These are phyloP conservation scores for Hemibagrus wyckioides DNA, from an alignment of 2,113 vertebrate genomes.

Conservation along the genomic window DNA sequence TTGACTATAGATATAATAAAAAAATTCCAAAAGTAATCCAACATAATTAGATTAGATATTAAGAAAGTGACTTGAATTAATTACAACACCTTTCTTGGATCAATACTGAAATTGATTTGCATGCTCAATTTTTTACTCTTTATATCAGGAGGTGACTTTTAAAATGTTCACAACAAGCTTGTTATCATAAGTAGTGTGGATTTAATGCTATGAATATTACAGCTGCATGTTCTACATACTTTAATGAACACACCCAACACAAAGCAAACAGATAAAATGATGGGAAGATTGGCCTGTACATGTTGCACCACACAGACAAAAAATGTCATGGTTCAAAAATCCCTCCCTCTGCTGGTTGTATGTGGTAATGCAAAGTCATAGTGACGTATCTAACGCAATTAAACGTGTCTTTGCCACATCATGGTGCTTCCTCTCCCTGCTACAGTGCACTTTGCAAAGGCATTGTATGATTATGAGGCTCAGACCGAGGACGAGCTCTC, in stretches of 20 bases:
- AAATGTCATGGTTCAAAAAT: not conserved
- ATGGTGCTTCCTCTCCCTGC: not conserved
- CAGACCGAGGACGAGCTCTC: conserved; percentile 95
- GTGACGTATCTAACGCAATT: not conserved
- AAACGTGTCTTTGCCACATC: not conserved
- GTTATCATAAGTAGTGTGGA: not conserved
- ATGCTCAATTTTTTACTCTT: not conserved
- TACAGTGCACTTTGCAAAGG: conserved; percentile 88
- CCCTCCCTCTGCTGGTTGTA: conserved; percentile 22
- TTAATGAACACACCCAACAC: not conserved
- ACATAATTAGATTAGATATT: not conserved
- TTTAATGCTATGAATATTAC: not conserved
- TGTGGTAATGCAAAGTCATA: conserved; percentile 11
- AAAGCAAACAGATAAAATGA: not conserved
- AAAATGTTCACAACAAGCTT: not conserved
- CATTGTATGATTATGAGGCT: conserved; percentile 96
- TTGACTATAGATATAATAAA: not conserved
- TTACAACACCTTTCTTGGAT: not conserved
- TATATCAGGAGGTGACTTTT: not conserved
- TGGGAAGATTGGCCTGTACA: conserved; percentile 3
- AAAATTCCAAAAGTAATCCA: not conserved
- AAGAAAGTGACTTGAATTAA: not conserved
- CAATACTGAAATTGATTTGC: not conserved
- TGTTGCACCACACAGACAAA: not conserved
- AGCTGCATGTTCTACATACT: not conserved